These are phyloP conservation scores for Anableps anableps DNA, from an alignment of 2,797 vertebrate genomes.

Conservation along the genomic window DNA sequence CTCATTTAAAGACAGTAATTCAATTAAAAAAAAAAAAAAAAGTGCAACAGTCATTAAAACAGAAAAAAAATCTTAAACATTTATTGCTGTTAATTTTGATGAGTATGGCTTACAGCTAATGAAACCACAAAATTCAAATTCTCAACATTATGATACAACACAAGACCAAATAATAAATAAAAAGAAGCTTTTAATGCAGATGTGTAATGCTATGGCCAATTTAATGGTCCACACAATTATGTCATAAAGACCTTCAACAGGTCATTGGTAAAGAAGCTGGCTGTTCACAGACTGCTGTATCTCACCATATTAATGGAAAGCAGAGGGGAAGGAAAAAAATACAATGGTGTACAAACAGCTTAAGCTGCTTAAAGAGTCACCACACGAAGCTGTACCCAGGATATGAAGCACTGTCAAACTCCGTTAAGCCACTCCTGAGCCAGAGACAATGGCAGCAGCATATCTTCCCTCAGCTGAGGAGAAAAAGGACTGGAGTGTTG, in stretches of 20 bases:
- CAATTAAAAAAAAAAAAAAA: neutral
- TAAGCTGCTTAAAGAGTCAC: neutral
- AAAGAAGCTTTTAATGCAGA: neutral
- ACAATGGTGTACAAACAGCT: too few relatives aligned
- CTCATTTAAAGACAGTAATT: neutral
- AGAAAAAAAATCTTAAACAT: neutral
- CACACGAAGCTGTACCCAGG: neutral
- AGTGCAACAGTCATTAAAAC: neutral
- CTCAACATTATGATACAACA: neutral
- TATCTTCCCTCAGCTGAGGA: neutral
- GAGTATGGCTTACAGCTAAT: constrained; percentile 16
- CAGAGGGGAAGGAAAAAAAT: neutral
- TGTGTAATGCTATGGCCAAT: neutral
- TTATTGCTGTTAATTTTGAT: neutral
- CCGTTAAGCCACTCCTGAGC: neutral
- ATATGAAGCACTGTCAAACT: neutral
- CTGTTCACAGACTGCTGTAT: neutral
- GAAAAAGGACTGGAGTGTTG: neutral
- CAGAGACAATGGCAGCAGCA: neutral
- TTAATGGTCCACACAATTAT: neutral
- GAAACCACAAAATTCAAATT: constrained; percentile 28
- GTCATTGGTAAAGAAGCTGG: neutral
- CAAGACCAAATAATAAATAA: neutral
- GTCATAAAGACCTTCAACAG: neutral
- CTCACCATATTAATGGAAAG: neutral